Evolutionary conservation across 2,113 vertebrate genomes (phyloP).

Genomic region (Scalopus aquaticus): DNA sequence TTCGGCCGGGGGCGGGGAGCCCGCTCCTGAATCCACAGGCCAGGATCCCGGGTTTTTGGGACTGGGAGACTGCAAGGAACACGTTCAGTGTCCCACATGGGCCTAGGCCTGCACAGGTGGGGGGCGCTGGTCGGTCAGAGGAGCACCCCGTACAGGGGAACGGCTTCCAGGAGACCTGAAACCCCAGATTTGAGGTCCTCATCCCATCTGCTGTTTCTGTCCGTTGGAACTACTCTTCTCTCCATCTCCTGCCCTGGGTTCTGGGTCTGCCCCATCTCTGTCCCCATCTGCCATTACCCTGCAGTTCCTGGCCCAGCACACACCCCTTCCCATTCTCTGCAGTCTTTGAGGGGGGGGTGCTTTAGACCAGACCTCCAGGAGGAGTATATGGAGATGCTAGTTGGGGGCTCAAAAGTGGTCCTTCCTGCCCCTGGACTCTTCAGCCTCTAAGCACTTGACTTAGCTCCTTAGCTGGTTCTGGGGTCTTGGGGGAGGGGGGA

Average conservation of each 20-base stretch:
- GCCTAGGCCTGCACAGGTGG: conserved; percentile 65
- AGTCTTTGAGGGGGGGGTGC: background rate
- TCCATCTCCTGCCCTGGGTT: background rate
- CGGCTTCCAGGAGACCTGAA: background rate
- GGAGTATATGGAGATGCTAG: conserved; percentile 1
- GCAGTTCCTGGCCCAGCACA: conserved; percentile 50
- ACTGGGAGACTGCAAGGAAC: conserved; percentile 37
- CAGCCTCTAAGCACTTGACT: background rate
- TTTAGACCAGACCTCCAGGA: conserved; percentile 17
- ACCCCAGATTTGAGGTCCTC: conserved; percentile 31
- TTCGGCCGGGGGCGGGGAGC: conserved; percentile 32
- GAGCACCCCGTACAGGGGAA: conserved; percentile 6
- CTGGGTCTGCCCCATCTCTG: background rate
- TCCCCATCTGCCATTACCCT: conserved; percentile 5
- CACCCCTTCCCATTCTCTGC: conserved; percentile 68
- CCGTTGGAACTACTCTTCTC: conserved; percentile 10
- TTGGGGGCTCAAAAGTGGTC: background rate
- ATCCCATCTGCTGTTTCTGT: conserved; percentile 18
- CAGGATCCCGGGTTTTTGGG: background rate
- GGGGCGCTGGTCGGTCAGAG: conserved; percentile 42
- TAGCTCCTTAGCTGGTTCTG: background rate
- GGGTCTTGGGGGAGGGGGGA: background rate
- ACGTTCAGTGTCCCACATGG: background rate
- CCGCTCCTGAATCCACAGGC: background rate
- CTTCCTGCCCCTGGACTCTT: background rate